Conservation (phyloP, 2,113 vertebrate species). For the Polypterus bichir region DNA sequence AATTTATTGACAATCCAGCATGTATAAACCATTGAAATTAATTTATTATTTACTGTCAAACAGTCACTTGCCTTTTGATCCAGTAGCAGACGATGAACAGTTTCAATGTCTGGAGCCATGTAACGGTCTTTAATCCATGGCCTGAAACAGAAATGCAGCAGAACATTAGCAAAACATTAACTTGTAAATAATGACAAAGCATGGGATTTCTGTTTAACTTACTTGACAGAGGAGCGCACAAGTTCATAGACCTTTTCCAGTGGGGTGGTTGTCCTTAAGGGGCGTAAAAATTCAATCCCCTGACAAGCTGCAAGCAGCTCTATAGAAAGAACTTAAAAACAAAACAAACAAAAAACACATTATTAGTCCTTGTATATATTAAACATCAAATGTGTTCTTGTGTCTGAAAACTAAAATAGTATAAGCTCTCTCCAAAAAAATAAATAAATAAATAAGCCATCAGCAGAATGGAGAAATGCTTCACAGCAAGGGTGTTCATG, state of each 20-base stretch:
- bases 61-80: conserved; percentile 74
- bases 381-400: too few species aligned
- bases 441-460: too few species aligned
- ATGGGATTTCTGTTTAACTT: conserved; percentile 46
- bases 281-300: conserved; percentile 94
- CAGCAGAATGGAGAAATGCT: too few species aligned
- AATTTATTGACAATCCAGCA: too few species aligned
- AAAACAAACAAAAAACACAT: conserved; percentile 9
- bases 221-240: conserved; percentile 89
- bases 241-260: conserved; percentile 97
- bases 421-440: too few species aligned
- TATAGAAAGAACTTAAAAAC: conserved; percentile 72
- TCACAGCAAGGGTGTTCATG: too few species aligned
- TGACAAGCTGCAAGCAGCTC: conserved; percentile 91
- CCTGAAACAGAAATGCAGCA: conserved; percentile 34
- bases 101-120: conserved; percentile 92
- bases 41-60: fast-evolving
- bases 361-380: too few species aligned
- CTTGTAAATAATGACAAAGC: conserved; percentile 20
- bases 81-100: conserved; percentile 69
- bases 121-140: conserved; percentile 97
- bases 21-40: too few species aligned
- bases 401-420: too few species aligned
- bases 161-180: conserved; percentile 32
- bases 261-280: conserved; percentile 84